phyloP scores from a whole-genome alignment of 2,113 vertebrate species.

The Romanogobio albipinnatus region DNA sequence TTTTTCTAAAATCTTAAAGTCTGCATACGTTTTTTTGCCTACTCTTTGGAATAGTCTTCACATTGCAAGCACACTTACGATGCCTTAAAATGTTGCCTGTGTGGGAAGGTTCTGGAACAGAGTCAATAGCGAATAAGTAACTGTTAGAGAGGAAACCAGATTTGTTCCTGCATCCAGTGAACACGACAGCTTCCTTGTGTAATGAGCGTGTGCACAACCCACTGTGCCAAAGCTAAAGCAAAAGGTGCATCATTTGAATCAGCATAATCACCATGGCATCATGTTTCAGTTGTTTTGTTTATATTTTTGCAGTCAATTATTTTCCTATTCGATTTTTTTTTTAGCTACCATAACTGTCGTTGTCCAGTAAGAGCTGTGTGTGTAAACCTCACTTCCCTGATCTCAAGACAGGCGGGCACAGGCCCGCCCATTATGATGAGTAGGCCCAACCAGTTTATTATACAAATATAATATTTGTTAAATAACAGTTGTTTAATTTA shows the following conservation, averaged over 20 bases:
- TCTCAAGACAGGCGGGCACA: too few species aligned
- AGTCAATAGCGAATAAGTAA: background rate
- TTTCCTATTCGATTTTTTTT: background rate
- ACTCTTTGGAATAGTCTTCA: slow-evolving; percentile 16
- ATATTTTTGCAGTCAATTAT: background rate
- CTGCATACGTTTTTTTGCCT: background rate
- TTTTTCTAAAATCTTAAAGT: background rate
- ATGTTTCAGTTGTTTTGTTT: background rate
- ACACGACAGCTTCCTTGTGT: background rate
- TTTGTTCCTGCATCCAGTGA: background rate
- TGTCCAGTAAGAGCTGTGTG: too few species aligned
- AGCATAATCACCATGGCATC: background rate
- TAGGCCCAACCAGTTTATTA: too few species aligned
- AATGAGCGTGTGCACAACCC: slow-evolving; percentile 9
- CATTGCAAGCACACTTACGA: background rate
- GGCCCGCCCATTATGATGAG: too few species aligned
- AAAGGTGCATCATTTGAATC: background rate
- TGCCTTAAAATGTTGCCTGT: background rate
- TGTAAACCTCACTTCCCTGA: too few species aligned
- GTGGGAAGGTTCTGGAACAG: slow-evolving; percentile 1
- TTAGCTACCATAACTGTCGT: too few species aligned
- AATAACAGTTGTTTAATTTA: too few species aligned
- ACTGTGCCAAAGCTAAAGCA: background rate
- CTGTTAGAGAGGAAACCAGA: background rate
- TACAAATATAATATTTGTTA: too few species aligned